phyloP scores from a whole-genome alignment of 2,888 invertebrate species.

The Ctenicera cuprea region DNA sequence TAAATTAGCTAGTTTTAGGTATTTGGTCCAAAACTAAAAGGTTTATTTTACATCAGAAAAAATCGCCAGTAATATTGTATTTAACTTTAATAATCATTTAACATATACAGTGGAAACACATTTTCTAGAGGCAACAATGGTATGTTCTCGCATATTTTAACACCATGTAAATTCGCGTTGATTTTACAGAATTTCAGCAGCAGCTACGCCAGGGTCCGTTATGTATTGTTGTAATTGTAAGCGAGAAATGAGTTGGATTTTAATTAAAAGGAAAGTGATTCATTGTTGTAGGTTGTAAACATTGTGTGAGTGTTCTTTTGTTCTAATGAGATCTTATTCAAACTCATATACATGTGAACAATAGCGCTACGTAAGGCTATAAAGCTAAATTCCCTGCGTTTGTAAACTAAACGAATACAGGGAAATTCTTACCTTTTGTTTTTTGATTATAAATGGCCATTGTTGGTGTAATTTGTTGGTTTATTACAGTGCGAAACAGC shows the following conservation, averaged over 20 bases:
- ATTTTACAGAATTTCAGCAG: constrained; percentile 17
- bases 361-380: constrained; percentile 48
- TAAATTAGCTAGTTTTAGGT: too few species aligned
- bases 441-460: constrained; percentile 41
- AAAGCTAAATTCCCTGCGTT: constrained; percentile 43
- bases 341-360: constrained; percentile 49
- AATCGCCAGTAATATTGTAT: too few species aligned
- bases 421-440: constrained; percentile 43
- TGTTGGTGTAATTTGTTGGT: constrained; percentile 40
- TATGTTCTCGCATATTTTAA: not conserved
- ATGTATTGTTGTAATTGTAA: constrained; percentile 46
- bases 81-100: too few species aligned
- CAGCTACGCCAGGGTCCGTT: constrained; percentile 22
- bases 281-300: constrained; percentile 54
- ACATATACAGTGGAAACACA: too few species aligned
- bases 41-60: too few species aligned
- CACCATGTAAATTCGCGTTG: not conserved
- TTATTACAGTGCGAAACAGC: constrained; percentile 30
- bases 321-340: constrained; percentile 52
- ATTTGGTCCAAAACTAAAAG: too few species aligned
- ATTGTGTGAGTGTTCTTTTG: constrained; percentile 50
- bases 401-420: constrained; percentile 49
- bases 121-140: not conserved
- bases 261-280: constrained; percentile 55
- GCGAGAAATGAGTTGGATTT: constrained; percentile 51